These are phyloP conservation scores for Ictalurus punctatus DNA, from an alignment of 2,113 vertebrate genomes.

Conservation along the genomic window DNA sequence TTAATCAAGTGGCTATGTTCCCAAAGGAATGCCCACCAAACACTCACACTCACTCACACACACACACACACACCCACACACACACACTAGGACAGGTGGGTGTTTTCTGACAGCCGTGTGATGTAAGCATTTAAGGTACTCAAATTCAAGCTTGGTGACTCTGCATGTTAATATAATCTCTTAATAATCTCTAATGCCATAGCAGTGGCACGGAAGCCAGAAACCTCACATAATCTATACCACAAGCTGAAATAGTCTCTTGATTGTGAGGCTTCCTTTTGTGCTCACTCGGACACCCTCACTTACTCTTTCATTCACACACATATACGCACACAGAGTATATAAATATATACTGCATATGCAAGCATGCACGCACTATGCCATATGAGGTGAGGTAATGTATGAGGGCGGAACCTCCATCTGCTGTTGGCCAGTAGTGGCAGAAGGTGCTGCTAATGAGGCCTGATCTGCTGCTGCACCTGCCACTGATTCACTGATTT, in stretches of 20 bases:
- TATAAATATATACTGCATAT: slow-evolving; percentile 8
- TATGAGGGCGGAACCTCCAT: slow-evolving; percentile 78
- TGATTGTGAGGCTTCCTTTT: neutral
- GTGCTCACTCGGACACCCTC: neutral
- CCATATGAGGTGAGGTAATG: slow-evolving; percentile 80
- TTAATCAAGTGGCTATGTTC: slow-evolving; percentile 39
- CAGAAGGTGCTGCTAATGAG: slow-evolving; percentile 83
- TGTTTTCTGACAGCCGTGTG: slow-evolving; percentile 16
- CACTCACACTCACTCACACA: slow-evolving; percentile 36
- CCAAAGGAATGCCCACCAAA: slow-evolving; percentile 59
- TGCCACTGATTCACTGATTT: slow-evolving; percentile 74
- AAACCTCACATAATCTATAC: neutral
- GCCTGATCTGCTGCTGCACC: slow-evolving; percentile 80
- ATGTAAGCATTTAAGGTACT: neutral
- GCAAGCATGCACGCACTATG: slow-evolving; percentile 32
- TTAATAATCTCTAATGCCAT: neutral
- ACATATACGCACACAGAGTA: slow-evolving; percentile 20
- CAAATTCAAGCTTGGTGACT: neutral
- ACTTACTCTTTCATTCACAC: neutral
- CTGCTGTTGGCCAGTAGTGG: slow-evolving; percentile 74
- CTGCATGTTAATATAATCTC: neutral
- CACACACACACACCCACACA: slow-evolving; percentile 19
- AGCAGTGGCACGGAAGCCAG: neutral
- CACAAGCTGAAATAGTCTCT: slow-evolving; percentile 28
- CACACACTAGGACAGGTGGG: slow-evolving; percentile 25